Evolutionary conservation across 2,113 vertebrate species (phyloP).

Genomic region (Rhagologus leucostigma): DNA sequence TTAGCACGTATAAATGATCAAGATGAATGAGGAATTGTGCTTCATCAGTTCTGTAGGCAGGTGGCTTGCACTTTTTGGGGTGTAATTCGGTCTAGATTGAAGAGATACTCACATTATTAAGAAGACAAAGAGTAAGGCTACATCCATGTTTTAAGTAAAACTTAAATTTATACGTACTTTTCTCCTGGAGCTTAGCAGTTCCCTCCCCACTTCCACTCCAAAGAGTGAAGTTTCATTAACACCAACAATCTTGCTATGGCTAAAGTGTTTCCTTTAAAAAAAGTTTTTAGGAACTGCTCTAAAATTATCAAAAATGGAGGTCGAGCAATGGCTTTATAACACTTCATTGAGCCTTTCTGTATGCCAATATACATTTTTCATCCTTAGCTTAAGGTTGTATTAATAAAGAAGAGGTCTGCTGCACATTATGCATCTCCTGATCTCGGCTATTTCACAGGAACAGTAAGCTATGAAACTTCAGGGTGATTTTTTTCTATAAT

Average conservation of each 20-base stretch:
- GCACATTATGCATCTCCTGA: conserved; percentile 63
- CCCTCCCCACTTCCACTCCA: not conserved
- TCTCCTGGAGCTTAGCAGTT: not conserved
- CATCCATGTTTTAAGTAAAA: not conserved
- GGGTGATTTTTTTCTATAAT: conserved; percentile 53
- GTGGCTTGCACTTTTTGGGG: not conserved
- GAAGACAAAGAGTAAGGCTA: not conserved
- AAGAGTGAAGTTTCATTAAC: not conserved
- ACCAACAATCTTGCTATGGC: not conserved
- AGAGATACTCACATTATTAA: not conserved
- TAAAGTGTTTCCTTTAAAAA: not conserved
- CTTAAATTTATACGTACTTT: not conserved
- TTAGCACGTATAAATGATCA: not conserved
- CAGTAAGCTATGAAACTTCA: conserved; percentile 60
- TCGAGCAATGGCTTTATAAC: conserved; percentile 39
- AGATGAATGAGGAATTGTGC: not conserved
- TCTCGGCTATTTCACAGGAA: conserved; percentile 52
- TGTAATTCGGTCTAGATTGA: not conserved
- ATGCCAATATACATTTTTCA: conserved; percentile 57
- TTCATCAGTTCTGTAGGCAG: not conserved
- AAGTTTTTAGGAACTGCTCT: conserved; percentile 30
- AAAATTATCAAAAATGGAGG: conserved; percentile 54
- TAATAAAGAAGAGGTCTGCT: conserved; percentile 67
- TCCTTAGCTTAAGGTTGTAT: conserved; percentile 66
- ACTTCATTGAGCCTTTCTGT: conserved; percentile 30